These are phyloP conservation scores for Odontomyia ornata DNA, from an alignment of 2,888 invertebrate species.

Conservation along the genomic window DNA sequence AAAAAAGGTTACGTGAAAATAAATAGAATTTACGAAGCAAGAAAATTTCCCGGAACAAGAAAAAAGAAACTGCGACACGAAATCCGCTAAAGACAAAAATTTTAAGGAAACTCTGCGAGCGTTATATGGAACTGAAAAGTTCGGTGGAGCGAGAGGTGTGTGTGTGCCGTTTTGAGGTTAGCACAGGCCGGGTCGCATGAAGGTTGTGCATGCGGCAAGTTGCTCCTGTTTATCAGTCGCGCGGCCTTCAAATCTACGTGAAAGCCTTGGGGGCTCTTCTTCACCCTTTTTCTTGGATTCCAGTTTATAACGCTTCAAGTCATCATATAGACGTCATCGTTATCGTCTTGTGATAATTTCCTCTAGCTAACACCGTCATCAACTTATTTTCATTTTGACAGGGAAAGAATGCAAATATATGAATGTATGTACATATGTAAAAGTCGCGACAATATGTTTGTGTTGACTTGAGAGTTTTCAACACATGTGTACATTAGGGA, in stretches of 20 bases:
- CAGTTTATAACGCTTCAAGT: background rate
- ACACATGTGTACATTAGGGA: slow-evolving; percentile 10
- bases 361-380: slow-evolving; percentile 44
- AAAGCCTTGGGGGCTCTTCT: background rate
- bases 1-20: slow-evolving; percentile 16
- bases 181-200: background rate
- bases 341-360: slow-evolving; percentile 48
- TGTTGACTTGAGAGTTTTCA: slow-evolving; percentile 16
- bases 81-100: slow-evolving; percentile 43
- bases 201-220: background rate
- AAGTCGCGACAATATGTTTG: slow-evolving; percentile 2
- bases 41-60: slow-evolving; percentile 35
- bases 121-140: background rate
- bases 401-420: background rate
- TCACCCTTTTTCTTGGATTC: background rate
- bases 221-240: slow-evolving; percentile 16
- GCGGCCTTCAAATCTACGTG: slow-evolving; percentile 12
- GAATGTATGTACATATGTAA: too few species aligned
- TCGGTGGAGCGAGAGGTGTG: background rate
- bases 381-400: slow-evolving; percentile 5
- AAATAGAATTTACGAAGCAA: slow-evolving; percentile 34
- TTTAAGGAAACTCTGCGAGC: slow-evolving; percentile 12
- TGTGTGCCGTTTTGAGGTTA: too few species aligned
- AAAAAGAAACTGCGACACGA: slow-evolving; percentile 38
- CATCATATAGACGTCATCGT: slow-evolving; percentile 1